Evolutionary conservation across 2,797 vertebrate genomes (phyloP), one percentile per base, ranked within the genome.

Genomic region (Macrochelys suwanniensis): DNA sequence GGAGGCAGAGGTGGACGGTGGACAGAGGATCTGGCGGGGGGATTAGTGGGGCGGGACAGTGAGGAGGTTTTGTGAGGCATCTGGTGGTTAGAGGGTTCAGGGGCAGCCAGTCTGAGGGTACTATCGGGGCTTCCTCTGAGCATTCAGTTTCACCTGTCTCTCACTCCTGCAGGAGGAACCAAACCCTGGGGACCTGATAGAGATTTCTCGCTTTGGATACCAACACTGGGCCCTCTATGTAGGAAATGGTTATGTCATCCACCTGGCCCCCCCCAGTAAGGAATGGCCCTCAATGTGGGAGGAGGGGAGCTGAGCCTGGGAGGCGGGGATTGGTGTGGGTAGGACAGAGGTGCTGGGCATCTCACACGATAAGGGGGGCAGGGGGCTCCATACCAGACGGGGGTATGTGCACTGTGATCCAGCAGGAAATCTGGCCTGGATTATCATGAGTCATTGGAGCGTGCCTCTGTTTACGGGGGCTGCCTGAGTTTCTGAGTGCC

Each of bases 151-250:
- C 42, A 76, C 25, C 8, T 77, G 74, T 26, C 45, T 77, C 65
- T 45, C 71, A 26, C 42, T 88, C 91, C 95, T 91, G 50, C 90
- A 98, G 97, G 94, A 94, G 3, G 95, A 98, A 91, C 97, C 97
- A 61, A 93, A 97, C 49, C 97, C 91, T 56, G 97, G 98, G 89
- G 98, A 98, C 82, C 94, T 98, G 93, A 96, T 98, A 54, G 97
- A 98, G 97, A 97, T 98, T 80, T 97, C 96, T 84, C 97, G 96
- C 77, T 87, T 95, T 85, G 49, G 96, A 54, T 98, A 97, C 89
- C 94, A 92, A 25, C 97, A 98, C 91, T 98, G 97, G 97, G 97
- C 96, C 59, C 78, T 98, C 81, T 98, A 98, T 9, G 61, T 98
- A n/a, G 98, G 98, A 1, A 80, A 97, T 33, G 96, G 97, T 71